A percentile compares a stretch with the other conserved stretches of the same genome.
Evolutionary conservation across 1,140 invertebrate genomes (phyloP).

Genomic region (Pseudomyrmex sp.): DNA sequence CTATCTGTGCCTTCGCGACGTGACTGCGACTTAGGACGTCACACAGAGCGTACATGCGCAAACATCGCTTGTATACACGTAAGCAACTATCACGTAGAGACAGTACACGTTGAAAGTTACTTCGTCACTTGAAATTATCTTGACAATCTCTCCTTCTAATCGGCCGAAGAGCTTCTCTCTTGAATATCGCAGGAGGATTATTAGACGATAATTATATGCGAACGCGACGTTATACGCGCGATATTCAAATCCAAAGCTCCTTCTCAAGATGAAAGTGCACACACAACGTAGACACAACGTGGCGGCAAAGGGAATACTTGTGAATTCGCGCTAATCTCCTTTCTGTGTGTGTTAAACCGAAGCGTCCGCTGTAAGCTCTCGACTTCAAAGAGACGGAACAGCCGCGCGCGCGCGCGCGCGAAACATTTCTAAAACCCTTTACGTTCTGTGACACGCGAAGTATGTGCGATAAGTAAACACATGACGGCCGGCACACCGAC

Average conservation of each 20-base stretch:
- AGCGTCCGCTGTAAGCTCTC: not conserved
- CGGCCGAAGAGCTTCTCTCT: too few relatives aligned
- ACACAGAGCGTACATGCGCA: not conserved
- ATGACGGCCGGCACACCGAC: not conserved
- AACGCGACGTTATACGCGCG: not conserved
- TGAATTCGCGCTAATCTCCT: not conserved
- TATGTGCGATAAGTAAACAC: conserved; percentile 12
- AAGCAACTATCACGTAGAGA: not conserved
- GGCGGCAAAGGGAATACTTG: not conserved
- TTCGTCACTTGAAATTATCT: not conserved
- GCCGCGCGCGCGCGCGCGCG: not conserved
- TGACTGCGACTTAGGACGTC: not conserved
- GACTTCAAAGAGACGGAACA: not conserved
- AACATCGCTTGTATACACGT: not conserved
- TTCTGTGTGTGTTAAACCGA: too few relatives aligned
- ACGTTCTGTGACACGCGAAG: not conserved
- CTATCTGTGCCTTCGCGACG: not conserved
- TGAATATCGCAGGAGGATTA: not conserved
- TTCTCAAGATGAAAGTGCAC: not conserved
- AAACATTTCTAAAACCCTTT: not conserved
- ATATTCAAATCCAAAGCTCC: not conserved
- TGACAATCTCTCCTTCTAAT: not conserved
- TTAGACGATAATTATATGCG: not conserved
- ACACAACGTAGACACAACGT: not conserved
- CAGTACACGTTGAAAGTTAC: not conserved